Conservation (phyloP, 2,113 vertebrate species). For the Leptobrachium ailaonicum region DNA sequence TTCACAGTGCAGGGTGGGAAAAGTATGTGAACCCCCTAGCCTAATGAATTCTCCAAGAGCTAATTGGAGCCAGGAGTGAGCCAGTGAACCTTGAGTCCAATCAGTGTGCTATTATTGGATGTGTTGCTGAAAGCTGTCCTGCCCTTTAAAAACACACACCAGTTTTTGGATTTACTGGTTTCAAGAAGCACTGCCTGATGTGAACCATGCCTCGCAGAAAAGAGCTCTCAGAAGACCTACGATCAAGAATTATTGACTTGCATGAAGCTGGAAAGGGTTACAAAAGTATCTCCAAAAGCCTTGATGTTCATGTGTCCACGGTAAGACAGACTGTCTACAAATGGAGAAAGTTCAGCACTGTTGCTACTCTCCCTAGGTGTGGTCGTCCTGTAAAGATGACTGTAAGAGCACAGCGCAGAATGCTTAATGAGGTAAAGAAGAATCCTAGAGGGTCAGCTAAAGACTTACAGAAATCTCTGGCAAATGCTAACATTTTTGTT, state of each 20-base stretch:
- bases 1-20: background rate
- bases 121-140: background rate
- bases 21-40: conserved; percentile 7
- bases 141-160: background rate
- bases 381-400: background rate
- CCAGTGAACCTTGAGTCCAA: conserved; percentile 19
- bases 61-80: background rate
- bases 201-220: conserved; percentile 4
- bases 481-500: conserved; percentile 2
- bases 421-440: background rate
- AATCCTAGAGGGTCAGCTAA: conserved; percentile 8
- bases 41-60: background rate
- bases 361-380: conserved; percentile 1
- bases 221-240: conserved; percentile 10
- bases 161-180: background rate
- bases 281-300: conserved; percentile 8
- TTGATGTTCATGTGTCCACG: conserved; percentile 8
- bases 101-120: background rate
- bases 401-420: conserved; percentile 4
- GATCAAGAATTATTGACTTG: conserved; percentile 16
- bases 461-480: background rate
- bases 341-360: conserved; percentile 12
- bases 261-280: conserved; percentile 25
- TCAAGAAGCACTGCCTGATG: conserved; percentile 3
- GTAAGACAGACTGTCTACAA: conserved; percentile 4